Evolutionary conservation across 1,140 invertebrate species (phyloP), one percentile per base, ranked within the genome.

Genomic region (Lordiphosa collinella): DNA sequence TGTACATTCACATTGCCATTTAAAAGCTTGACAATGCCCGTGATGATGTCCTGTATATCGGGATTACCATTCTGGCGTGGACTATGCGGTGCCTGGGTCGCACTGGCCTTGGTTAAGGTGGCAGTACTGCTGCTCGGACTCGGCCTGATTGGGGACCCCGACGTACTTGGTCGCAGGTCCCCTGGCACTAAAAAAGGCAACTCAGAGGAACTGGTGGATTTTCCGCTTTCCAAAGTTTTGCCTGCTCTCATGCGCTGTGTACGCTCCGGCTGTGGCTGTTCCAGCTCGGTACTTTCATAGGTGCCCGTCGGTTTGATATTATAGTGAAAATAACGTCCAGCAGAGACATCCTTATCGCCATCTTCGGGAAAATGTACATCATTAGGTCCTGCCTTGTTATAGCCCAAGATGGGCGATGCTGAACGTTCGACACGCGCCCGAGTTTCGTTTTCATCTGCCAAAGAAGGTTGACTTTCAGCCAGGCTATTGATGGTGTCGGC

Each of bases 11-110:
- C 95, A 69, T 97, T 96, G 1, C 96, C 96, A 70, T 97, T 96
- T 1, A 97, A 89, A 1, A 97, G 88, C 87, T 97, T 96, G 0
- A 97, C 95, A 32, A 97, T 95, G 8, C 95, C 96, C 5, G 95
- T 96, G 44, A 97, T 95, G 9, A 97, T 96, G 76, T 97, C 96
- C 88, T 97, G 95, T 49, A 97, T 96, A 87, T 96, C 95, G 12
- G 94, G 94, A 86, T 93, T 93, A 10, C 78, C 79, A 47, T 88
- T 89, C 51, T 89, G 88, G 7, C 85, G 79, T 0, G 84, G 59
- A 80, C 76, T 82, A 88, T 75, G 78, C 22, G 72, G 69, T 43
- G 57, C 43, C 55, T 50, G 56, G 14, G 79, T 86, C 49, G 85
- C 85, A 87, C 65, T 87, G 52, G 66, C 57, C 55, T 48, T 63